phyloP scores from a whole-genome alignment of 2,113 vertebrate genomes.

The Neogobius melanostomus region DNA sequence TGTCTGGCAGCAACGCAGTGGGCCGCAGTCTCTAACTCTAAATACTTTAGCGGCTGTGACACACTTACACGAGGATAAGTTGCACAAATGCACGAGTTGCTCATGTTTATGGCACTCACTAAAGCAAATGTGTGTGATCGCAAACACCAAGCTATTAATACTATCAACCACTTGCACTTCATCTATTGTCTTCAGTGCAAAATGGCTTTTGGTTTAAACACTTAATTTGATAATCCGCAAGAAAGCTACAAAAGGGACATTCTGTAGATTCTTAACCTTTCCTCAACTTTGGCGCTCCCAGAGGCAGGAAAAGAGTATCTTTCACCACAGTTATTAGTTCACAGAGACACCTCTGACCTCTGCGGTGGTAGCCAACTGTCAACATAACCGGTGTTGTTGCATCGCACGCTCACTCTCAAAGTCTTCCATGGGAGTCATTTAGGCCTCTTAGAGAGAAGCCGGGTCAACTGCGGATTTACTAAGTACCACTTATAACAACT shows the following conservation, averaged over 20 bases:
- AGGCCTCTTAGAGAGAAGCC: slow-evolving; percentile 22
- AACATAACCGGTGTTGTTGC: slow-evolving; percentile 72
- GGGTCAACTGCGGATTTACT: slow-evolving; percentile 16
- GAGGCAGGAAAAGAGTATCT: slow-evolving; percentile 76
- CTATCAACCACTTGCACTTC: slow-evolving; percentile 62
- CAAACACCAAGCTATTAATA: slow-evolving; percentile 56
- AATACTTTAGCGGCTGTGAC: slow-evolving; percentile 53
- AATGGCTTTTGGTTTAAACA: slow-evolving; percentile 68
- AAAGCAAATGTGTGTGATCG: slow-evolving; percentile 34
- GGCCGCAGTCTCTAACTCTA: slow-evolving; percentile 46
- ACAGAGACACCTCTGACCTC: slow-evolving; percentile 74
- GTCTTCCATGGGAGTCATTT: slow-evolving; percentile 47
- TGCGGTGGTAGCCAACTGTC: slow-evolving; percentile 70
- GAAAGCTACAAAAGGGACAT: slow-evolving; percentile 75
- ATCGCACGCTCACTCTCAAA: slow-evolving; percentile 60
- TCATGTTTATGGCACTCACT: slow-evolving; percentile 26
- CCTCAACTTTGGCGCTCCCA: slow-evolving; percentile 74
- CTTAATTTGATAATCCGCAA: slow-evolving; percentile 77
- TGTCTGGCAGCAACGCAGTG: slow-evolving; percentile 67
- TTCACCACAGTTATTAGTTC: slow-evolving; percentile 78
- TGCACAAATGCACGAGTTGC: slow-evolving; percentile 28
- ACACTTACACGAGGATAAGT: slow-evolving; percentile 40
- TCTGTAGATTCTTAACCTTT: slow-evolving; percentile 78
- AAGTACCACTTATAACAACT: background rate
- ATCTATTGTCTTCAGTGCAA: slow-evolving; percentile 55